Conservation (phyloP, 2,113 vertebrate species). For the Myotis brandtii region DNA sequence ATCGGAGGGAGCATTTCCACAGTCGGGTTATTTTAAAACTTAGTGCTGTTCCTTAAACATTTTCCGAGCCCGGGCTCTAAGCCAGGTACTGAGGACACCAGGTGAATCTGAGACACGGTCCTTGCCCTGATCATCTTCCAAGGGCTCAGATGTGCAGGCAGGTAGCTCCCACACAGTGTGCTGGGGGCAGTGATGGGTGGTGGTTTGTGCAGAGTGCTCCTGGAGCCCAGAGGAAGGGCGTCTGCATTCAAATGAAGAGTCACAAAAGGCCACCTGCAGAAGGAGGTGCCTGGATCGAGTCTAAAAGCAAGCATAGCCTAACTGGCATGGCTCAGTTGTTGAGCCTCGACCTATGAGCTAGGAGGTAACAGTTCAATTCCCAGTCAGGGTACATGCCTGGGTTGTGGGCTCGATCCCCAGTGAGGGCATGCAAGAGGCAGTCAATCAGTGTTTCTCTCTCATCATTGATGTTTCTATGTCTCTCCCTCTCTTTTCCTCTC, state of each 20-base stretch:
- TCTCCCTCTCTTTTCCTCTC: too few relatives aligned
- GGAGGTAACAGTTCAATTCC: too few relatives aligned
- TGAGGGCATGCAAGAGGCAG: too few relatives aligned
- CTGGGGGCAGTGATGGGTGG: not conserved
- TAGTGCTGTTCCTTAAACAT: not conserved
- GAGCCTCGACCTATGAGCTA: too few relatives aligned
- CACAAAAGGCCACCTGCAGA: not conserved
- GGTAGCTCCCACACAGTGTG: not conserved
- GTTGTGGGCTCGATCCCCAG: too few relatives aligned
- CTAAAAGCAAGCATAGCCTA: not conserved
- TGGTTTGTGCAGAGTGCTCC: not conserved
- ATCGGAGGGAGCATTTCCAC: not conserved
- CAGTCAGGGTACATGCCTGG: too few relatives aligned
- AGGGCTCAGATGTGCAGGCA: not conserved
- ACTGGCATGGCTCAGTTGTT: too few relatives aligned
- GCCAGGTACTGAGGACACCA: not conserved
- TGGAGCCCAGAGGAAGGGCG: not conserved
- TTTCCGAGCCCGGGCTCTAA: not conserved
- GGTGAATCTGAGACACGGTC: not conserved
- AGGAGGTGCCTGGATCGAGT: not conserved
- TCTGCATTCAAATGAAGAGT: not conserved
- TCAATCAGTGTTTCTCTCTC: too few relatives aligned
- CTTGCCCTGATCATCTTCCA: not conserved
- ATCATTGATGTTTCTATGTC: too few relatives aligned
- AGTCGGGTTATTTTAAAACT: not conserved